These are phyloP conservation scores for Bombus difficillimus DNA, from an alignment of 1,140 invertebrate species.

Conservation along the genomic window DNA sequence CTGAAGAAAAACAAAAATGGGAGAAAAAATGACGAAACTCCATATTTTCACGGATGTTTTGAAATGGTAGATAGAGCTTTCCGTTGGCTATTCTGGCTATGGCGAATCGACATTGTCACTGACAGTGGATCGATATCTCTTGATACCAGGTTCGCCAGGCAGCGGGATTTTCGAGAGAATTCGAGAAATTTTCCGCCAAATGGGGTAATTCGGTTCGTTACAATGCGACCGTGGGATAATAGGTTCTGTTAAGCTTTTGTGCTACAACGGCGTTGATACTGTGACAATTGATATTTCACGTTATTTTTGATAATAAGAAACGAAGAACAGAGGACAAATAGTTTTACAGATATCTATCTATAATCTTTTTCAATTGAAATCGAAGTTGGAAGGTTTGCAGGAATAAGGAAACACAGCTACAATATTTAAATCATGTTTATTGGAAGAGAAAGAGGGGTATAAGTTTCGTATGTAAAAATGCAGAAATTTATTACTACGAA, in stretches of 20 bases:
- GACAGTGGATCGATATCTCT: constrained; percentile 4
- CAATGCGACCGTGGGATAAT: background rate
- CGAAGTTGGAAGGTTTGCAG: background rate
- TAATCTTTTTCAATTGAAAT: background rate
- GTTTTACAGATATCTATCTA: background rate
- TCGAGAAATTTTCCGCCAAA: background rate
- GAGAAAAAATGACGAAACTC: background rate
- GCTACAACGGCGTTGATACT: background rate
- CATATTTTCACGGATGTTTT: background rate
- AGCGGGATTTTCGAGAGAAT: background rate
- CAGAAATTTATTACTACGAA: too few relatives aligned
- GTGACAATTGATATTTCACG: background rate
- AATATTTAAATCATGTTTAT: background rate
- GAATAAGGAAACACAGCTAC: too few relatives aligned
- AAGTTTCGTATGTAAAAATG: too few relatives aligned
- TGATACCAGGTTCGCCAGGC: background rate
- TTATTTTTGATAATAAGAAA: background rate
- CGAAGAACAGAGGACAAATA: background rate
- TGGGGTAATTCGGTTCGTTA: background rate
- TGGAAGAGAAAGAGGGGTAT: background rate
- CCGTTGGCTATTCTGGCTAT: background rate
- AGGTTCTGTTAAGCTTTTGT: background rate
- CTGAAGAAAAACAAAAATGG: background rate
- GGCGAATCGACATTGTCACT: constrained; percentile 14
- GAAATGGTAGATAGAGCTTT: background rate